These are phyloP conservation scores for Ectropis grisescens DNA, from an alignment of 1,140 invertebrate species.

Conservation along the genomic window DNA sequence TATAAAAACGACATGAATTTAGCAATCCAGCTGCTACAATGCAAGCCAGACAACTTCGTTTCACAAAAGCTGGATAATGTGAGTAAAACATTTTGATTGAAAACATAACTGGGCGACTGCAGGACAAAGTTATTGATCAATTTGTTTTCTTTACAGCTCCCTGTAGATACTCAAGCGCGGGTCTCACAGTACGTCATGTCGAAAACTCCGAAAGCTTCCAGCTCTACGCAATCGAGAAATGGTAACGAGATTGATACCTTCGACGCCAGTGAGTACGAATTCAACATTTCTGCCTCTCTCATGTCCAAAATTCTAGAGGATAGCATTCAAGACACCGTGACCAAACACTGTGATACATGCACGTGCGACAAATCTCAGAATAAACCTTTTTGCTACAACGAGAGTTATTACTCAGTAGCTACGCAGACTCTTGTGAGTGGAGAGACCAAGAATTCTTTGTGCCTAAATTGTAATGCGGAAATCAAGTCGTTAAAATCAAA, in stretches of 20 bases:
- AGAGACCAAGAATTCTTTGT: slow-evolving; percentile 69
- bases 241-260: slow-evolving; percentile 52
- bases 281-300: slow-evolving; percentile 91
- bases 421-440: slow-evolving; percentile 71
- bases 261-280: slow-evolving; percentile 72
- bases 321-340: slow-evolving; percentile 78
- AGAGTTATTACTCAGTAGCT: slow-evolving; percentile 71
- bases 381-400: slow-evolving; percentile 73
- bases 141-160: slow-evolving; percentile 76
- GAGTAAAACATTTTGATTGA: slow-evolving; percentile 55
- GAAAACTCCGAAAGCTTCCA: slow-evolving; percentile 72
- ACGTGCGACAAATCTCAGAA: slow-evolving; percentile 76
- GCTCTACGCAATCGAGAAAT: slow-evolving; percentile 51
- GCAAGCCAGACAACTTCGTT: slow-evolving; percentile 95
- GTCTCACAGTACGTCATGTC: slow-evolving; percentile 82
- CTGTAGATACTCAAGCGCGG: slow-evolving; percentile 90
- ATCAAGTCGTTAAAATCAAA: slow-evolving; percentile 55
- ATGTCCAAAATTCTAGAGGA: slow-evolving; percentile 95
- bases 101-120: no score
- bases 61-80: slow-evolving; percentile 93
- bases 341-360: slow-evolving; percentile 86
- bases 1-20: slow-evolving; percentile 95
- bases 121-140: no score
- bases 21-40: slow-evolving; percentile 94
- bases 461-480: slow-evolving; percentile 71